Evolutionary conservation across 2,797 vertebrate species (phyloP), one percentile per base, ranked within the genome.

Genomic region (Gadopsis bispinosus): DNA sequence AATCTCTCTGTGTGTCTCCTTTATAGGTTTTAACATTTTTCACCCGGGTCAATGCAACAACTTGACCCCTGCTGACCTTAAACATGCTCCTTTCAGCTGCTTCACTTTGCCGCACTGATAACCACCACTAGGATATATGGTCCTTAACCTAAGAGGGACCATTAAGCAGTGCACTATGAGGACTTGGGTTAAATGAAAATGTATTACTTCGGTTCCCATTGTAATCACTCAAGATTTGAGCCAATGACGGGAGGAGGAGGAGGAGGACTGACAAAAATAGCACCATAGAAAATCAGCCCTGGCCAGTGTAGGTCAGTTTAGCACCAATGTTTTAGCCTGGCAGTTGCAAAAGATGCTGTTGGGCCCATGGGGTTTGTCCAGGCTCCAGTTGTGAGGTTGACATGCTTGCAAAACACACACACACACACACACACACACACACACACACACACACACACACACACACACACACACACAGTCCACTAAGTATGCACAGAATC

Each of bases 181-280:
- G 82, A 81, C 77, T 75, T 1, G 29, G 84, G 79, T 85, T 87
- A 84, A 92, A 93, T 83, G 76, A 91, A 84, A 91, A 91, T 73
- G 78, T 77, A 89, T 82, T 80, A 83, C 84, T 90, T 64, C n/a
- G 51, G 75, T 65, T 83, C 71, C 67, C 0, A 47, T 76, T 82
- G 74, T 85, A 87, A 87, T 94, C 87, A 82, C 81, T 93, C 87
- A 84, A 67, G 78, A 83, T 83, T 65, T 80, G 80, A 89, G 84
- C 87, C 79, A 61, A 61, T 85, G 81, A 85, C 80, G 84, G 80
- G 35, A 73, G 77, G 9, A 39, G 37, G 37, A 39, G 3, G 37
- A 41, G 39, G 39, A 64, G 37, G 53, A 50, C 63, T 39, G 75
- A 69, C 58, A 9, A 84, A 89, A 92, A 92, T 82, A 93, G 88